Evolutionary conservation across 1,140 invertebrate genomes (phyloP), one percentile per base, ranked within the genome.

Genomic region (Scaptomyza pallida): DNA sequence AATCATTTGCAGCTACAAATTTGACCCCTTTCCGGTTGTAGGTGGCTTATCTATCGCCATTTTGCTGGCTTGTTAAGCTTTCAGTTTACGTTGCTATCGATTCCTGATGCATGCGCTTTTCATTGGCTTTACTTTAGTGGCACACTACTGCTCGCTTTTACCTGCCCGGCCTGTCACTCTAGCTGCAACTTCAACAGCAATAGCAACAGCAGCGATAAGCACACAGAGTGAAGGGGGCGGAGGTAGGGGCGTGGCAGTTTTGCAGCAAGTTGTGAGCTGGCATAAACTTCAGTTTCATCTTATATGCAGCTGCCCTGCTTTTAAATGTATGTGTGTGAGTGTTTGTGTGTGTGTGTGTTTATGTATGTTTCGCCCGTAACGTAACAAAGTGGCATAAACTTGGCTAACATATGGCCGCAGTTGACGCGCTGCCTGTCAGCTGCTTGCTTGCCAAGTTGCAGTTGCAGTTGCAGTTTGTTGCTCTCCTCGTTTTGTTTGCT

Each of bases 351-450:
- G 50, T 21, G 50, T 37, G 23, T 26, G 13, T 37, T 26, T 26
- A 26, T 26, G 23, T 35, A 23, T 72, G 51, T 41, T 56, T 48
- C 30, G 54, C 56, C 72, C 48, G 48, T 37, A 51, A 62, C 44
- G 37, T 61, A 68, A 69, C 72, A 75, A 69, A 79, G 72, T 81
- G 69, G 70, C 73, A 81, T 81, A 77, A 86, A 81, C 81, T 86
- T 86, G 69, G 59, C 69, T 71, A 86, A 78, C 81, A 86, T 86
- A 86, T 78, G 77, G 78, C 56, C 47, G 21, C 51, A 72, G 61
- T 51, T 75, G 72, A 74, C 48, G 77, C 67, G 59, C 55, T 68
- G 44, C 48, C 57, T 69, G 50, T 61, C 55, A 48, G 60, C 40
- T 47, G 50, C 40, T 26, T 48, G 54, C 65, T 43, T 48, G 57